Conservation (phyloP, 2,113 vertebrate species). For the Eudyptes chrysolophus region DNA sequence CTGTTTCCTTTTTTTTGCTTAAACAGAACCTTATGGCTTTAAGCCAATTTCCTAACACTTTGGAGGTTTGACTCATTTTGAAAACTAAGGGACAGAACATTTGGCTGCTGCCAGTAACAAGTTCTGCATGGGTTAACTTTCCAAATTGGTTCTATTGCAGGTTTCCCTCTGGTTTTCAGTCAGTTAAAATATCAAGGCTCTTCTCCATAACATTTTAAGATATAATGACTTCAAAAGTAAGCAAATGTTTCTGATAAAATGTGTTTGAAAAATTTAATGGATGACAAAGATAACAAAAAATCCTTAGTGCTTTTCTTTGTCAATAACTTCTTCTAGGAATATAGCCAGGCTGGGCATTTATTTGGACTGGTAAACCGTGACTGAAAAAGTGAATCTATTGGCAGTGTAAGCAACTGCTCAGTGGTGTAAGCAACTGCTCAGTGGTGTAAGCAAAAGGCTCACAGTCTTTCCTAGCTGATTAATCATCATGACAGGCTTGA, state of each 20-base stretch:
- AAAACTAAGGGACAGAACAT: not conserved
- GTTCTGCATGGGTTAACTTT: not conserved
- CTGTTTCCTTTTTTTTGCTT: not conserved
- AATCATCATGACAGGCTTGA: conserved; percentile 36
- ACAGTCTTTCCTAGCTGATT: not conserved
- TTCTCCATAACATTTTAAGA: conserved; percentile 1
- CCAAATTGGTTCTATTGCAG: not conserved
- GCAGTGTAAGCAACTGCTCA: not conserved
- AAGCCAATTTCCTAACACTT: not conserved
- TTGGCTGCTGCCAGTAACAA: not conserved
- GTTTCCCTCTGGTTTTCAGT: not conserved
- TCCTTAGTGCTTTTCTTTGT: conserved; percentile 6
- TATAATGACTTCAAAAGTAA: conserved; percentile 6
- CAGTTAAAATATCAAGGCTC: conserved; percentile 1
- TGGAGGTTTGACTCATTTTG: not conserved
- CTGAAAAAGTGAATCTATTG: not conserved
- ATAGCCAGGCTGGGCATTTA: not conserved
- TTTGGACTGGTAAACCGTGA: not conserved
- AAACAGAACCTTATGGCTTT: not conserved
- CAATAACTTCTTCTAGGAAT: conserved; percentile 1
- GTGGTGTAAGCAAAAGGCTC: conserved; percentile 1
- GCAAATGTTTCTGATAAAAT: conserved; percentile 19
- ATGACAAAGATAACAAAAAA: conserved; percentile 20
- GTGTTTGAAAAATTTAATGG: not conserved
- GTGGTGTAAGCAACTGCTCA: not conserved